These are phyloP conservation scores for Puffinus mauretanicus DNA, from an alignment of 2,113 vertebrate genomes.

Conservation along the genomic window DNA sequence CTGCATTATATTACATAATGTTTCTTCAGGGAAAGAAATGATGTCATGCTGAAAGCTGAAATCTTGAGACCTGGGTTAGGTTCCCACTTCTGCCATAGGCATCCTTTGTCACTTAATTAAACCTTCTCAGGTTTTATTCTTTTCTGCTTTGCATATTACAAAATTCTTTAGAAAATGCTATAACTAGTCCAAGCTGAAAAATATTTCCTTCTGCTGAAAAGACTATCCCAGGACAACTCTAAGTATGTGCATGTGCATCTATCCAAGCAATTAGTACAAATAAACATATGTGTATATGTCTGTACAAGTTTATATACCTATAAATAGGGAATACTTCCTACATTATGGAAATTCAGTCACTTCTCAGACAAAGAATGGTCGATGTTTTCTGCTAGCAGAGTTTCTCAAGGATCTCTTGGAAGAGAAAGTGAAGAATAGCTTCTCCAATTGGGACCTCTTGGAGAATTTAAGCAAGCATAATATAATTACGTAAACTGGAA, in stretches of 20 bases:
- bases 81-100: neutral
- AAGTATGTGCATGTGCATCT: neutral
- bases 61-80: neutral
- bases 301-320: neutral
- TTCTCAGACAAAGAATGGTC: neutral
- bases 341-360: neutral
- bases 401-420: neutral
- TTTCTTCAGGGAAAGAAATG: neutral
- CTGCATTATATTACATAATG: neutral
- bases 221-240: neutral
- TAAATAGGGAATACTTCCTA: neutral
- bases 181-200: neutral
- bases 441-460: constrained; percentile 4
- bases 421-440: constrained; percentile 22
- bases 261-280: neutral
- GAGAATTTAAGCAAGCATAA: constrained; percentile 5
- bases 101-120: constrained; percentile 23
- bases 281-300: neutral
- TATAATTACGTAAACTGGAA: neutral
- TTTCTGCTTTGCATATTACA: neutral
- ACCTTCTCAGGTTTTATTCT: neutral
- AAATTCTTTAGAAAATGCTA: neutral
- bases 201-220: neutral
- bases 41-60: constrained; percentile 10
- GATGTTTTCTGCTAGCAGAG: neutral